These are phyloP conservation scores for Telmatochromis bifrenatus DNA, from an alignment of 2,113 vertebrate genomes.

Conservation along the genomic window DNA sequence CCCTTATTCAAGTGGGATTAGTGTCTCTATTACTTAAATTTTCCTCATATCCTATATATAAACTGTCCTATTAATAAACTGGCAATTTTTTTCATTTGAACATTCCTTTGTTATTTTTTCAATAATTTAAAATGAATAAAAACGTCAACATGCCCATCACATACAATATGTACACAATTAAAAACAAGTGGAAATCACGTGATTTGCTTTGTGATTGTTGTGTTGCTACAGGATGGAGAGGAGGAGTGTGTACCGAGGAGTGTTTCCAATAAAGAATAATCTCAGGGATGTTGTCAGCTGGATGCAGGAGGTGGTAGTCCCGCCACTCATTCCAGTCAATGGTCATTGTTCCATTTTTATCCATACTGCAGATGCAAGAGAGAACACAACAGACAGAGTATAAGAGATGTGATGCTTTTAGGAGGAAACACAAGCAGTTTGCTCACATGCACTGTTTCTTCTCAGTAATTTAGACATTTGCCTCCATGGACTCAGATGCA, in stretches of 20 bases:
- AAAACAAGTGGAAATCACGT: not conserved
- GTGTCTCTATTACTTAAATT: not conserved
- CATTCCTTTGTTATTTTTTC: not conserved
- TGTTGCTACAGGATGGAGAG: not conserved
- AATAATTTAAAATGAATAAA: accelerated
- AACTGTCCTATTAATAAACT: not conserved
- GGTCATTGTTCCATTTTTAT: slow-evolving; percentile 94
- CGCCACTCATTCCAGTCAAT: slow-evolving; percentile 97
- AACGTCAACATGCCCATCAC: not conserved
- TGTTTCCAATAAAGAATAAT: slow-evolving; percentile 98
- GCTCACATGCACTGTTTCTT: not conserved
- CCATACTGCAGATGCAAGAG: slow-evolving; percentile 78
- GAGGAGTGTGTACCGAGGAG: slow-evolving; percentile 79
- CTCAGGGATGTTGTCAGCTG: slow-evolving; percentile 91
- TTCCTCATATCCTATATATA: not conserved
- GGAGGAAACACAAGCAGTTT: not conserved
- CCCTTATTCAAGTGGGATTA: not conserved
- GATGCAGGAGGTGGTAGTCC: slow-evolving; percentile 90
- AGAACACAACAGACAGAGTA: not conserved
- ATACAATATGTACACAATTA: not conserved
- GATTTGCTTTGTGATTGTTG: not conserved
- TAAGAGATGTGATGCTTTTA: not conserved
- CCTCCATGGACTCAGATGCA: not conserved
- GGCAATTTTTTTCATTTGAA: not conserved
- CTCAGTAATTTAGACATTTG: not conserved